Evolutionary conservation across 2,113 vertebrate species (phyloP).

Genomic region (Pluvialis apricaria): DNA sequence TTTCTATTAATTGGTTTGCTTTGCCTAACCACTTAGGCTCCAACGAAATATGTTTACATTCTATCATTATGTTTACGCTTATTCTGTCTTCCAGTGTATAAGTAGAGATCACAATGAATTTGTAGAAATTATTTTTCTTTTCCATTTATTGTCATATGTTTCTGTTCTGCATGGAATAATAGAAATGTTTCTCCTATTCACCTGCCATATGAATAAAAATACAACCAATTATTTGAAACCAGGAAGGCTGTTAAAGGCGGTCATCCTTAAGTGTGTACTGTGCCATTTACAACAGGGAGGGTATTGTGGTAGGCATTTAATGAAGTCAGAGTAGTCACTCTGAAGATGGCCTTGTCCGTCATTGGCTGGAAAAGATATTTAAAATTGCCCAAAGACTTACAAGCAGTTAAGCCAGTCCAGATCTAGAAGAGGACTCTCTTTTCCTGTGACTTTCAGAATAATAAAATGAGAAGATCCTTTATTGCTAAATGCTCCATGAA

Average conservation of each 20-base stretch:
- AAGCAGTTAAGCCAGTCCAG: background rate
- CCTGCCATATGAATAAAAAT: background rate
- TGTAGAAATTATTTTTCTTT: background rate
- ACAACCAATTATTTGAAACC: background rate
- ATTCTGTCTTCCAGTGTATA: background rate
- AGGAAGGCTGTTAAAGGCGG: background rate
- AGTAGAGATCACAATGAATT: background rate
- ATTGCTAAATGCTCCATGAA: slow-evolving; percentile 20
- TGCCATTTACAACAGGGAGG: background rate
- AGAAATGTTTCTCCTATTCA: background rate
- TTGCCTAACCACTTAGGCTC: background rate
- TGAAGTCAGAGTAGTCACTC: background rate
- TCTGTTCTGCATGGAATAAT: slow-evolving; percentile 18
- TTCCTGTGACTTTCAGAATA: background rate
- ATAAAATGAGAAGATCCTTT: background rate
- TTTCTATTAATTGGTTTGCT: slow-evolving; percentile 8
- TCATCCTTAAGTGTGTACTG: accelerated
- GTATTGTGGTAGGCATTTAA: background rate
- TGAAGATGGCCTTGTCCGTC: background rate
- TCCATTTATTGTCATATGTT: background rate
- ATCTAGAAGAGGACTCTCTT: background rate
- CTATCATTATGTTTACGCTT: background rate
- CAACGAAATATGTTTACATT: background rate
- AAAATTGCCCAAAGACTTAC: background rate
- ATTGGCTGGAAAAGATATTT: background rate